Conservation (phyloP, 2,888 invertebrate species). For the Caenorhabditis sinica region DNA sequence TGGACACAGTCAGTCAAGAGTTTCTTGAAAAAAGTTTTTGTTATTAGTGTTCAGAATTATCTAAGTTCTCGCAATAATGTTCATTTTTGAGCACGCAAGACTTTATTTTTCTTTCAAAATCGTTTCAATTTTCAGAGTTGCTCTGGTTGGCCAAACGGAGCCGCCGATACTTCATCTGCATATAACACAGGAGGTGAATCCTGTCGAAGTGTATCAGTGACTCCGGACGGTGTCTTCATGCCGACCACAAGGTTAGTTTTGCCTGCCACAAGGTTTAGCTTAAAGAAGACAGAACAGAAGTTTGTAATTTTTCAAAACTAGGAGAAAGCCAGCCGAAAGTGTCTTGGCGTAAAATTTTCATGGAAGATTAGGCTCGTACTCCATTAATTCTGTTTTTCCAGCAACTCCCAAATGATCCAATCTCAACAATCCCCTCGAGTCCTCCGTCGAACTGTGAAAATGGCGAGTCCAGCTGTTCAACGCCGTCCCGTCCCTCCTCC, state of each 20-base stretch:
- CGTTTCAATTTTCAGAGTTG: conserved; percentile 51
- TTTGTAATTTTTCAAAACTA: too few species aligned
- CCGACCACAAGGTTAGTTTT: conserved; percentile 41
- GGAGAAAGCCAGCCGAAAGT: too few species aligned
- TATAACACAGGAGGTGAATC: conserved; percentile 89
- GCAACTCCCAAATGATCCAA: conserved; percentile 50
- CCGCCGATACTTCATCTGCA: conserved; percentile 87
- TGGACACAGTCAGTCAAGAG: too few species aligned
- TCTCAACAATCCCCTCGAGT: conserved; percentile 58
- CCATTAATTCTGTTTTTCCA: neutral
- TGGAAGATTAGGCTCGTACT: too few species aligned
- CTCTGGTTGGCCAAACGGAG: conserved; percentile 64
- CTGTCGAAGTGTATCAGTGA: conserved; percentile 86
- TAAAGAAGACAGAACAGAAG: too few species aligned
- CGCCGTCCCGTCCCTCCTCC: conserved; percentile 38
- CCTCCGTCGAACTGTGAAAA: conserved; percentile 59
- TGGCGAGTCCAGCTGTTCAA: conserved; percentile 53
- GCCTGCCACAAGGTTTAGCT: too few species aligned
- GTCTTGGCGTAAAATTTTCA: neutral
- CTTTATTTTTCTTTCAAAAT: neutral
- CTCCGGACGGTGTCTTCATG: conserved; percentile 69
- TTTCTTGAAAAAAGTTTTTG: too few species aligned
- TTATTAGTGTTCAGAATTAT: too few species aligned
- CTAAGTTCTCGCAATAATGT: too few species aligned
- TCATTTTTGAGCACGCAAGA: too few species aligned